Conservation (phyloP, 2,113 vertebrate genomes). For the Chamaea fasciata region DNA sequence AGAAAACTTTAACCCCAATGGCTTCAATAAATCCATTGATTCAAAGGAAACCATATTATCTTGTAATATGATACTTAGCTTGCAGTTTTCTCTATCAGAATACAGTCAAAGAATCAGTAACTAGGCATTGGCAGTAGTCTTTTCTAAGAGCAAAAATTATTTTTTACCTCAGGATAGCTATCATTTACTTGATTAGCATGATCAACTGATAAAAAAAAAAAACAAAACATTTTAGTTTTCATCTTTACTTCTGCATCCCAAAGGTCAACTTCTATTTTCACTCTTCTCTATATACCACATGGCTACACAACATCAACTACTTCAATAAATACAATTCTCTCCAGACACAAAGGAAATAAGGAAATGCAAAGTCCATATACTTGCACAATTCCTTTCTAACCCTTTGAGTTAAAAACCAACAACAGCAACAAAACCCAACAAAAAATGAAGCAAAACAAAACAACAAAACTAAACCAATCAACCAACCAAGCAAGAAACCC, state of each 20-base stretch:
- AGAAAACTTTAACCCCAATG: slow-evolving; percentile 3
- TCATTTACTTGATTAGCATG: neutral
- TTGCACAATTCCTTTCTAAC: neutral
- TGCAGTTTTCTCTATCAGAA: neutral
- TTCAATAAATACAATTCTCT: neutral
- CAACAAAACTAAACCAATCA: neutral
- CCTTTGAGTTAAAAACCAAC: neutral
- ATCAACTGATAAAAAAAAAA: neutral
- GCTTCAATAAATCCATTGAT: neutral
- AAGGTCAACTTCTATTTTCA: neutral
- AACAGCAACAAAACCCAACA: fast-evolving
- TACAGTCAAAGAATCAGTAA: neutral
- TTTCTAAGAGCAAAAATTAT: neutral
- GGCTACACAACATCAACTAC: neutral
- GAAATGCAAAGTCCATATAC: neutral
- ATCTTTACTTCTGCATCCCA: neutral
- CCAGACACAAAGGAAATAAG: neutral
- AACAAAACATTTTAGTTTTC: fast-evolving
- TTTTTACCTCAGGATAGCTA: neutral
- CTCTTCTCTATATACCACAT: neutral
- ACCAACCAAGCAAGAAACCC: neutral
- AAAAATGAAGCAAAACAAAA: neutral
- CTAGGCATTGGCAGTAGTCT: neutral
- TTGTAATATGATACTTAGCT: neutral
- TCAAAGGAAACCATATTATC: neutral